Conservation (phyloP, 2,888 invertebrate species). For the Chromoteleia sp. region DNA sequence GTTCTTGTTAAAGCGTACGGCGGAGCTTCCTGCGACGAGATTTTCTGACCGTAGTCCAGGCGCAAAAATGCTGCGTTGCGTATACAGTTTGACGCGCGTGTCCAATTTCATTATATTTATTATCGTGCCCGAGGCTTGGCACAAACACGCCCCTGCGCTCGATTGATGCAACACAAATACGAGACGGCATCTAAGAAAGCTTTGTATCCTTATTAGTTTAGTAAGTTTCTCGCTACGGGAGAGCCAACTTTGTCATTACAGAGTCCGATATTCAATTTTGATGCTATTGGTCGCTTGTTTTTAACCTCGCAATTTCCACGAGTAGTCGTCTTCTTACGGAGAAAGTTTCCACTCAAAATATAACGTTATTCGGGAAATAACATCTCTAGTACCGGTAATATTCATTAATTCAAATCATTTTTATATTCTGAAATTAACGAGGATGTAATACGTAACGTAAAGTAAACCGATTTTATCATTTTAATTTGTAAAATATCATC, state of each 20-base stretch:
- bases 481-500: no score
- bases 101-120: constrained; percentile 20
- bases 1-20: constrained; percentile 16
- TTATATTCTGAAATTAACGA: no score
- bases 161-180: neutral
- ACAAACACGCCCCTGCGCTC: neutral
- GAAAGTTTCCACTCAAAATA: neutral
- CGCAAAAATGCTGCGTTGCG: constrained; percentile 11
- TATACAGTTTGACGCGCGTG: constrained; percentile 1
- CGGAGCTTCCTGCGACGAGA: constrained; percentile 1
- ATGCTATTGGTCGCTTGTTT: constrained; percentile 20
- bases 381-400: no score
- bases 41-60: neutral
- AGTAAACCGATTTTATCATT: no score
- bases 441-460: no score
- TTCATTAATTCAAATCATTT: no score
- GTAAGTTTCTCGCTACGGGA: constrained; percentile 23
- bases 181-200: constrained; percentile 18
- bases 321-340: neutral
- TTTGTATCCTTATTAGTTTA: constrained; percentile 37
- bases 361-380: neutral
- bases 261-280: constrained; percentile 36
- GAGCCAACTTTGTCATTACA: constrained; percentile 35
- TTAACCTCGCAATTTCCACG: constrained; percentile 1
- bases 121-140: neutral